These are phyloP conservation scores for Drosophila stalkeri DNA, from an alignment of 2,888 invertebrate species.

Conservation along the genomic window DNA sequence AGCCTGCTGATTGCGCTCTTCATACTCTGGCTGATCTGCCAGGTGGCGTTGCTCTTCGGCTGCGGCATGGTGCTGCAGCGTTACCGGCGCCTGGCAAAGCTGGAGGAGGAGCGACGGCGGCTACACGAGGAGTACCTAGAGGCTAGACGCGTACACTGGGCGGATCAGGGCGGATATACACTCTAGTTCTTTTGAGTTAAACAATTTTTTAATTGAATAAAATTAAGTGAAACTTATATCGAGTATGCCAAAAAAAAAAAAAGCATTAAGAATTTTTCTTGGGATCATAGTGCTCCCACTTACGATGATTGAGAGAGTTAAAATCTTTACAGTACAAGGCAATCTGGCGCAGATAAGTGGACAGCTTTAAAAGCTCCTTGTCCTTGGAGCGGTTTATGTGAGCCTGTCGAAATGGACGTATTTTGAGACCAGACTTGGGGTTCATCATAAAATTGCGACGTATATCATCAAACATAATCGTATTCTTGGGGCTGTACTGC, in stretches of 20 bases:
- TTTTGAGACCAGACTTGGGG: constrained; percentile 95
- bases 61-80: constrained; percentile 86
- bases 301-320: constrained; percentile 93
- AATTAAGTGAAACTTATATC: constrained; percentile 59
- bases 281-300: constrained; percentile 93
- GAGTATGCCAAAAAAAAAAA: constrained; percentile 19
- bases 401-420: constrained; percentile 95
- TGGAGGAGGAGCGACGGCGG: constrained; percentile 85
- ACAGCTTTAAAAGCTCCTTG: constrained; percentile 91
- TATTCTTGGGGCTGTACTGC: constrained; percentile 95
- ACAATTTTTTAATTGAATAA: constrained; percentile 71
- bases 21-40: constrained; percentile 87
- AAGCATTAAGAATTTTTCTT: constrained; percentile 60
- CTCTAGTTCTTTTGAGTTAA: constrained; percentile 65
- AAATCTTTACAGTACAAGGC: constrained; percentile 93
- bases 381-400: constrained; percentile 94
- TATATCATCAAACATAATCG: constrained; percentile 99
- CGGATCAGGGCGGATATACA: constrained; percentile 86
- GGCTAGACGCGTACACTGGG: constrained; percentile 90
- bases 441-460: constrained; percentile 99
- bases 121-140: constrained; percentile 88
- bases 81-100: constrained; percentile 86
- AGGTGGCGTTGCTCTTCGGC: constrained; percentile 86
- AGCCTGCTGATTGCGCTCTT: constrained; percentile 88
- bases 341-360: constrained; percentile 93